These are phyloP conservation scores for Rallus crepitans DNA, from an alignment of 2,797 vertebrate species.

Conservation along the genomic window DNA sequence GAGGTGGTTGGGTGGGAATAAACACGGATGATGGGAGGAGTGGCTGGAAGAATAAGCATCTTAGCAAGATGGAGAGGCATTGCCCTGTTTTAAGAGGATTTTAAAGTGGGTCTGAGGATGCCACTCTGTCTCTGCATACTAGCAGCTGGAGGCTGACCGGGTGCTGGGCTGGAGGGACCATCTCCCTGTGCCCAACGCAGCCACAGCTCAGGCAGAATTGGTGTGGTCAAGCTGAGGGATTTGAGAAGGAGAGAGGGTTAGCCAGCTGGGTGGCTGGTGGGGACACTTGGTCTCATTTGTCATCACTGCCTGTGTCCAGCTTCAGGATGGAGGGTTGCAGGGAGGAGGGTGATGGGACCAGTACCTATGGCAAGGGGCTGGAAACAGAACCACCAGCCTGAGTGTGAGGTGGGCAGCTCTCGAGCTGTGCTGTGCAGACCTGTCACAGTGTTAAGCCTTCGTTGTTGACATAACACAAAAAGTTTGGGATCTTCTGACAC, in stretches of 20 bases:
- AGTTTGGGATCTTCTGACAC: neutral
- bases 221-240: neutral
- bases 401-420: neutral
- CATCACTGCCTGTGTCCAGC: neutral
- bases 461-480: neutral
- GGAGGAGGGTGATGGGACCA: neutral
- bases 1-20: neutral
- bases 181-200: accelerated
- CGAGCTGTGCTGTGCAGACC: neutral
- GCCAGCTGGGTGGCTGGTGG: neutral
- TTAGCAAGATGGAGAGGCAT: neutral
- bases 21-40: neutral
- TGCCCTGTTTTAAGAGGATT: neutral
- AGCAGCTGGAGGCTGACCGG: neutral
- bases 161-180: accelerated
- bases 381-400: neutral
- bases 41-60: neutral
- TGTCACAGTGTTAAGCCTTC: accelerated
- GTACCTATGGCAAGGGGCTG: too few species aligned
- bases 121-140: neutral
- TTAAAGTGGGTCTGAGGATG: neutral
- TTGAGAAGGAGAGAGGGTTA: neutral
- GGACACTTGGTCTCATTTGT: neutral
- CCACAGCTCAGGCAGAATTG: neutral
- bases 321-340: neutral